Percentiles rank a stretch among this genome's conserved stretches.
Conservation (phyloP, 64 coral and sea anemone species). For the Actinia tenebrosa region DNA sequence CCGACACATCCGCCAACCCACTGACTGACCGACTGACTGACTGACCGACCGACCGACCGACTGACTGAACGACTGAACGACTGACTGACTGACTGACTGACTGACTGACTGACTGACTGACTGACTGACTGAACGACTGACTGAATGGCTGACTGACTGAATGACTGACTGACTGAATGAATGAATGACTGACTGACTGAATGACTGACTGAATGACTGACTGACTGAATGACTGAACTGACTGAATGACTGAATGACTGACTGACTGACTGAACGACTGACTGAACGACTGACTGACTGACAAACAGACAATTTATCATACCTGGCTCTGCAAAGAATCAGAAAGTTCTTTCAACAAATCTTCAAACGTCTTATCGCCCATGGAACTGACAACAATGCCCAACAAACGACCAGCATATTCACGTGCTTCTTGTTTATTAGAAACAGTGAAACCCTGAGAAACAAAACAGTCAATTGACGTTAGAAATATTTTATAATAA, state of each 20-base stretch:
- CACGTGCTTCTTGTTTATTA: slow-evolving; percentile 73
- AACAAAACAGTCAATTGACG: not conserved
- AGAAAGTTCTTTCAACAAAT: slow-evolving; percentile 32
- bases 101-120: not conserved
- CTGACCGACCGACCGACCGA: not conserved
- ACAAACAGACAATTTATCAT: not conserved
- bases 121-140: not conserved
- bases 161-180: not conserved
- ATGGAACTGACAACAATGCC: slow-evolving; percentile 66
- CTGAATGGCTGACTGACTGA: not conserved
- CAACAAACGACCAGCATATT: slow-evolving; percentile 76
- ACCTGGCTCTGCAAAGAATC: not conserved
- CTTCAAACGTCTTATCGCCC: slow-evolving; percentile 38
- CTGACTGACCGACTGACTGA: not conserved
- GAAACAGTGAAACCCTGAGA: slow-evolving; percentile 62
- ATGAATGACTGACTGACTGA: not conserved
- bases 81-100: not conserved
- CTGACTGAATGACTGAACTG: not conserved
- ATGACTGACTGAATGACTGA: not conserved
- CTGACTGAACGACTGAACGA: not conserved
- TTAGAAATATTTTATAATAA: not conserved
- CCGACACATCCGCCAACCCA: not conserved
- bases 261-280: not conserved
- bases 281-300: not conserved
- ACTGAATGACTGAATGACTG: not conserved